phyloP scores from a whole-genome alignment of 2,113 vertebrate species.

The Saccopteryx bilineata region DNA sequence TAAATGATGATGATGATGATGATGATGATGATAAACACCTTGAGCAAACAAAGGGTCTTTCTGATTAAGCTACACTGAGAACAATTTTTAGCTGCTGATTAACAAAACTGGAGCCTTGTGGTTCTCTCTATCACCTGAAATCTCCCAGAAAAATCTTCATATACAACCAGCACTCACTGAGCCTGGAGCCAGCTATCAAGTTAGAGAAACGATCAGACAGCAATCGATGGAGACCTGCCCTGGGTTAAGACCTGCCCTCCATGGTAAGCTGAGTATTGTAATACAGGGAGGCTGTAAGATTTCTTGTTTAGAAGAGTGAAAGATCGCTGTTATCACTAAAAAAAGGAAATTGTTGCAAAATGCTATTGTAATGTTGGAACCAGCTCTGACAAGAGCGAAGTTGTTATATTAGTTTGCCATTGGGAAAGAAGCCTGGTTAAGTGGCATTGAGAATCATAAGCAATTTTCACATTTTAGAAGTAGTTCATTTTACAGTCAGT shows the following conservation, averaged over 20 bases:
- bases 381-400: background rate
- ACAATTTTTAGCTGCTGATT: background rate
- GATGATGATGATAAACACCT: background rate
- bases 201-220: background rate
- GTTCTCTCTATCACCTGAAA: background rate
- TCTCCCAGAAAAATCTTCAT: background rate
- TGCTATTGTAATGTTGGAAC: background rate
- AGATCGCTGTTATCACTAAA: background rate
- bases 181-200: background rate
- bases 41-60: conserved; percentile 6
- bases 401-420: background rate
- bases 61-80: conserved; percentile 25
- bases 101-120: background rate
- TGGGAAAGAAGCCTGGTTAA: background rate
- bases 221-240: background rate
- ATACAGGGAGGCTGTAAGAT: background rate
- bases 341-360: background rate
- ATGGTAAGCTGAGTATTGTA: background rate
- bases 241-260: background rate
- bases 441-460: background rate
- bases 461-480: background rate
- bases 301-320: conserved; percentile 1
- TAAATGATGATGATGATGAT: background rate
- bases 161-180: background rate
- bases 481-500: background rate